Percentiles rank a stretch among this genome's conserved stretches.
Evolutionary conservation across 2,888 invertebrate genomes (phyloP).

Genomic region (Steinernema carpocapsae): DNA sequence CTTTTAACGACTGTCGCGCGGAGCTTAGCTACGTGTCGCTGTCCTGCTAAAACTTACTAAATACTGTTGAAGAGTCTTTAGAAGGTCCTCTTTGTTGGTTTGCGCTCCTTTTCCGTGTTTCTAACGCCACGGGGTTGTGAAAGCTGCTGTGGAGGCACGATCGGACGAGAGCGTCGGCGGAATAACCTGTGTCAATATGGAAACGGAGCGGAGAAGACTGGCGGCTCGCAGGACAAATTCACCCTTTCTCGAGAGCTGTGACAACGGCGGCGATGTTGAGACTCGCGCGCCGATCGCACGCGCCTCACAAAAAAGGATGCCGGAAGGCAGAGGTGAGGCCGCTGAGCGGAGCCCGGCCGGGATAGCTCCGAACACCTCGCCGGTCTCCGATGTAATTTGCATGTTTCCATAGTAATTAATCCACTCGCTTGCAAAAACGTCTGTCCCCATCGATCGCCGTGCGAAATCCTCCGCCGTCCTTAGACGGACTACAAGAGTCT

Average conservation of each 20-base stretch:
- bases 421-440: slow-evolving; percentile 5
- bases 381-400: slow-evolving; percentile 22
- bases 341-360: slow-evolving; percentile 4
- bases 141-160: background rate
- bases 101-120: background rate
- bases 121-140: background rate
- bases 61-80: background rate
- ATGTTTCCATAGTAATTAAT: slow-evolving; percentile 35
- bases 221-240: slow-evolving; percentile 31
- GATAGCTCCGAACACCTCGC: slow-evolving; percentile 20
- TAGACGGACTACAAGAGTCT: background rate
- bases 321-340: slow-evolving; percentile 25
- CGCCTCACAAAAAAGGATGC: slow-evolving; percentile 32
- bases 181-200: slow-evolving; percentile 32
- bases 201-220: slow-evolving; percentile 21
- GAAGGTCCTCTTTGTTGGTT: too few species aligned
- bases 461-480: background rate
- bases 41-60: background rate
- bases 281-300: slow-evolving; percentile 20
- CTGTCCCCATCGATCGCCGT: slow-evolving; percentile 11
- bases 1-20: background rate
- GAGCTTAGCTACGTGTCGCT: background rate
- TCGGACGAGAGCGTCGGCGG: slow-evolving; percentile 8
- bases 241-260: slow-evolving; percentile 12
- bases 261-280: slow-evolving; percentile 26